Conservation (phyloP, 1,140 invertebrate genomes). For the Platyscapa corneri region DNA sequence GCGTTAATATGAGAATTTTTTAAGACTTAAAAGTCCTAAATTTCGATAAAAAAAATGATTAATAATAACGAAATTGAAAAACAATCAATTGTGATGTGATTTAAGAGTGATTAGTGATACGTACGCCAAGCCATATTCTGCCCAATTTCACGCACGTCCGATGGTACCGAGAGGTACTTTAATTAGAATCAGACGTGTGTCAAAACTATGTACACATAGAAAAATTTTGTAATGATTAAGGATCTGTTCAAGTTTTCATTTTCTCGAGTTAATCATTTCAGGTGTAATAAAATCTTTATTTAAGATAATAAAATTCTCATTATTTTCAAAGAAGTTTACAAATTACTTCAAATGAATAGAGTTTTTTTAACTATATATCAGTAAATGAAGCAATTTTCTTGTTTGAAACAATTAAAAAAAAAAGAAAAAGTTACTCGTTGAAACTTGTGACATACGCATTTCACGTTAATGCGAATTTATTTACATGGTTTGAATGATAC, state of each 20-base stretch:
- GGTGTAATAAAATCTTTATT: background rate
- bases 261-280: background rate
- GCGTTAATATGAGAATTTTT: conserved; percentile 26
- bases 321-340: background rate
- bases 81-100: conserved; percentile 16
- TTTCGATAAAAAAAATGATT: conserved; percentile 10
- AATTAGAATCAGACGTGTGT: background rate
- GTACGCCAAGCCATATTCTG: background rate
- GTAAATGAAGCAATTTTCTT: background rate
- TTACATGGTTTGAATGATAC: background rate
- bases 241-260: background rate
- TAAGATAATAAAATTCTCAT: background rate
- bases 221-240: conserved; percentile 13
- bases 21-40: background rate
- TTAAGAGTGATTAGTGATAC: background rate
- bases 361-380: background rate
- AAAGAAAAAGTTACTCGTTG: background rate
- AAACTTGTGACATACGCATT: background rate
- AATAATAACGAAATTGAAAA: conserved; percentile 21
- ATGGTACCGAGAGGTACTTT: conserved; percentile 38
- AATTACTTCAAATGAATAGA: background rate
- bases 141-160: background rate
- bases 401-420: background rate
- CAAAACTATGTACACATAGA: background rate
- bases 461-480: background rate